A percentile compares a stretch with the other conserved stretches of the same genome.
These are phyloP conservation scores for Agrilus biguttatus DNA, from an alignment of 2,888 invertebrate species.

Conservation along the genomic window DNA sequence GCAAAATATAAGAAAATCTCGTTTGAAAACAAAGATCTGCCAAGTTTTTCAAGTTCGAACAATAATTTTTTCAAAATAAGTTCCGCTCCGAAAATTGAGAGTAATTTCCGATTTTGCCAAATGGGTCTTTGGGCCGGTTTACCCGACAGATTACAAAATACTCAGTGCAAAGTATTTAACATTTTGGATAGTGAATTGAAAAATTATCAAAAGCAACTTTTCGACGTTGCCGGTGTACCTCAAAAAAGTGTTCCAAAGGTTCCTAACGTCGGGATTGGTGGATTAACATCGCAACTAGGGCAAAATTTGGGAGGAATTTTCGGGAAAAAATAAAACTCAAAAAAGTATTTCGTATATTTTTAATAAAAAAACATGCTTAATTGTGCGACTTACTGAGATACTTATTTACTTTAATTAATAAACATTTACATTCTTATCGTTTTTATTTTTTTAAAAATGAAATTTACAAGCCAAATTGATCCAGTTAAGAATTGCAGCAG, in stretches of 20 bases:
- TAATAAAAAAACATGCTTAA: no score
- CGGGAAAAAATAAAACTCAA: no score
- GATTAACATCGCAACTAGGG: no score
- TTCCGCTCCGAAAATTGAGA: constrained; percentile 30
- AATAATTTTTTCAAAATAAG: constrained; percentile 42
- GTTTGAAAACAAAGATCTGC: constrained; percentile 25
- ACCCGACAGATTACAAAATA: constrained; percentile 39
- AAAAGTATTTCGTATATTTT: no score
- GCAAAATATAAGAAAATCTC: constrained; percentile 36
- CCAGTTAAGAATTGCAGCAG: constrained; percentile 26
- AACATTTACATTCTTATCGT: background rate
- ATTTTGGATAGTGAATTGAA: constrained; percentile 16
- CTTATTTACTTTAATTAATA: no score
- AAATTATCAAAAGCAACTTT: constrained; percentile 10
- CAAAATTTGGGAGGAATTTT: no score
- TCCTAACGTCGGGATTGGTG: no score
- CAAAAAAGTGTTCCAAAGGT: background rate
- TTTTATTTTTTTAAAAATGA: constrained; percentile 24
- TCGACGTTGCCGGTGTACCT: background rate
- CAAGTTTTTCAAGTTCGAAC: constrained; percentile 27
- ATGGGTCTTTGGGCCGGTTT: constrained; percentile 56
- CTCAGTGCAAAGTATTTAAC: constrained; percentile 34
- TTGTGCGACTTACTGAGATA: no score
- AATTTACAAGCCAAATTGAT: constrained; percentile 25
- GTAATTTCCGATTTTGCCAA: constrained; percentile 46